Percentiles rank a stretch among this genome's conserved stretches.
These are phyloP conservation scores for Eolophus roseicapilla DNA, from an alignment of 2,113 vertebrate species.

Conservation along the genomic window DNA sequence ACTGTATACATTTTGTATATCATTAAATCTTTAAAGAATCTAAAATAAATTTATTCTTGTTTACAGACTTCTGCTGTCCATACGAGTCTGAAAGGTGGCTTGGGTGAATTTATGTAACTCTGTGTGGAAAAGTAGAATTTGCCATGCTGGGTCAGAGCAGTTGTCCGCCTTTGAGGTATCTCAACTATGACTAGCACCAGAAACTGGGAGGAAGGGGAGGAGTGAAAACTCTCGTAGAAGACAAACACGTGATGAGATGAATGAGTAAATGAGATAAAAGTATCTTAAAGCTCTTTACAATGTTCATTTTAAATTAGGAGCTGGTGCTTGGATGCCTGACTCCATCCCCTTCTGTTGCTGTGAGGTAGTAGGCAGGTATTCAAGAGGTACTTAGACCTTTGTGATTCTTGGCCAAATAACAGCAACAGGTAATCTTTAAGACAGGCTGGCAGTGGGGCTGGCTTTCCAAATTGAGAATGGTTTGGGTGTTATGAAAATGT, in stretches of 20 bases:
- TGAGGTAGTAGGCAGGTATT: background rate
- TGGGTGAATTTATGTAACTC: background rate
- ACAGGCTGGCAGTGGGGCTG: background rate
- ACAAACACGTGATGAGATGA: background rate
- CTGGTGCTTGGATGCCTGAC: background rate
- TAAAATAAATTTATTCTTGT: slow-evolving; percentile 87
- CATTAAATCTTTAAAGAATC: slow-evolving; percentile 96
- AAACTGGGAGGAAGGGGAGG: background rate
- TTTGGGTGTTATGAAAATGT: background rate
- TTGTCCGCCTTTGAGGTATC: background rate
- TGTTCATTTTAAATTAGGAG: background rate
- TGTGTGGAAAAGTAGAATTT: background rate
- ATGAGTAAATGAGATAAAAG: background rate
- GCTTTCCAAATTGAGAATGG: background rate
- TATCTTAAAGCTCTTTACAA: background rate
- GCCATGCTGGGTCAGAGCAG: background rate
- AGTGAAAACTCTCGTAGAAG: background rate
- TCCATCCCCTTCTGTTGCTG: background rate
- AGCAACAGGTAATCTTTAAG: background rate
- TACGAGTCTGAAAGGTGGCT: background rate
- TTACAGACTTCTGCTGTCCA: slow-evolving; percentile 68
- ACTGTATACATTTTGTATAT: slow-evolving; percentile 96
- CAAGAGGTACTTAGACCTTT: background rate
- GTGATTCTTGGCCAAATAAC: background rate
- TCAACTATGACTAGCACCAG: background rate